Percentiles rank a stretch among this genome's conserved stretches.
phyloP scores from a whole-genome alignment of 2,888 invertebrate genomes.

The Pinctada fucata region DNA sequence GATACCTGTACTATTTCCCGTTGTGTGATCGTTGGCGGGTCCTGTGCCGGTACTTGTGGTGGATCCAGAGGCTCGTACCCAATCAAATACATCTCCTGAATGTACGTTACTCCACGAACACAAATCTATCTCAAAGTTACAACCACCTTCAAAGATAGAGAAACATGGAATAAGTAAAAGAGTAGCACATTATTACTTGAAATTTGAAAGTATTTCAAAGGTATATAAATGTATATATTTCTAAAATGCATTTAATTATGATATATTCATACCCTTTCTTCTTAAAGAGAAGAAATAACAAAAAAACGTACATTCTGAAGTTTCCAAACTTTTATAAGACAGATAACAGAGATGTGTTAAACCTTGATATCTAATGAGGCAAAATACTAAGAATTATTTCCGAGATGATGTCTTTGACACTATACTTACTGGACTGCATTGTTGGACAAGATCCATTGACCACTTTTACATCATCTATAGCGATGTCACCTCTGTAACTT shows the following conservation, averaged over 20 bases:
- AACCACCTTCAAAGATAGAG: conserved; percentile 51
- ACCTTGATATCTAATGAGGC: too few relatives aligned
- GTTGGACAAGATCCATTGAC: conserved; percentile 31
- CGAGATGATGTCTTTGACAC: too few relatives aligned
- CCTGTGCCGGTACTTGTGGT: conserved; percentile 62
- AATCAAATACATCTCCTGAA: conserved; percentile 61
- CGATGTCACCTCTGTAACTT: conserved; percentile 65
- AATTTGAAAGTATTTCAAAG: neutral
- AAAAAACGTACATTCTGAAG: too few relatives aligned
- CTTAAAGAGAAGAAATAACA: too few relatives aligned
- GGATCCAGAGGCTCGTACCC: conserved; percentile 63
- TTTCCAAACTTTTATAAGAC: too few relatives aligned
- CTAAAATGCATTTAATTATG: too few relatives aligned
- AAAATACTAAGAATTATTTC: too few relatives aligned
- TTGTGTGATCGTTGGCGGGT: conserved; percentile 69
- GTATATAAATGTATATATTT: too few relatives aligned
- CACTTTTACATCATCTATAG: conserved; percentile 71
- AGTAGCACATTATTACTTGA: neutral
- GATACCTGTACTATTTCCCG: conserved; percentile 58
- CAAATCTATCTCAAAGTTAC: conserved; percentile 66
- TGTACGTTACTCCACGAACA: conserved; percentile 65
- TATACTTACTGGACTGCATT: conserved; percentile 5
- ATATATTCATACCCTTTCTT: too few relatives aligned
- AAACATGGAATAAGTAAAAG: neutral
- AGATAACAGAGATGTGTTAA: too few relatives aligned